Base-by-base conservation (phyloP, 2,888 invertebrate genomes). In the Limnephilus lunatus region DNA sequence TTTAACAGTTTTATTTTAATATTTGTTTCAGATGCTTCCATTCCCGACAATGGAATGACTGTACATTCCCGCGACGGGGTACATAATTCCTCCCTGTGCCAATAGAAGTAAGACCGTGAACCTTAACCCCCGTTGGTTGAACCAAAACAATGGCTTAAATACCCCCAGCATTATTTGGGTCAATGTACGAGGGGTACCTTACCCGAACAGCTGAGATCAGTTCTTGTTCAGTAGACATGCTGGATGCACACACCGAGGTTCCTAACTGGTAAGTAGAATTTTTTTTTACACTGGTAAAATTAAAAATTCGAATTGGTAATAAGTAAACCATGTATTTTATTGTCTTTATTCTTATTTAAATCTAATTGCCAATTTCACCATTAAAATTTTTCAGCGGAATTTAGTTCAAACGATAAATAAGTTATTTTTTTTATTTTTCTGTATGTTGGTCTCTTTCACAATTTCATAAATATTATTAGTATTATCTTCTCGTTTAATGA, bases 131-230 rank as follows among this genome's bases (percentile, higher is more conserved):
- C 48, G 53, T 86, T 39, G 86, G 44, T n/a, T 87, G 53, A 68
- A 68, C 87, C 87, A 53, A 87, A 87, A 87, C 87, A 87, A 87
- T 87, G 68, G 87, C 30, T 35, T 68, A 87, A 87, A 53, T 87
- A 87, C 87, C 68, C 44, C 87, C 32, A 68, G 68, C 5, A 39
- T 44, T 90, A 91, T 91, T 44, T 91, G 80, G 91, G 91, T 91
- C 91, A 91, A 80, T 68, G 91, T 85, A 85, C 91, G 68, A 25
- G 11, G 68, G 85, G 53, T 86, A 91, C 85, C 91, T n/a, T 91
- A 86, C 39, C n/a, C 85, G 39, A 39, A 85, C 35, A 85, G 35
- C 32, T 85, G 35, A 82, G 32, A 68, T 68, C 68, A 82, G 32
- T 82, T 19, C 82, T 82, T n/a, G 68, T 68, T 68, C 68, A 68